Conservation (phyloP, 2,113 vertebrate genomes). For the Rana temporaria region DNA sequence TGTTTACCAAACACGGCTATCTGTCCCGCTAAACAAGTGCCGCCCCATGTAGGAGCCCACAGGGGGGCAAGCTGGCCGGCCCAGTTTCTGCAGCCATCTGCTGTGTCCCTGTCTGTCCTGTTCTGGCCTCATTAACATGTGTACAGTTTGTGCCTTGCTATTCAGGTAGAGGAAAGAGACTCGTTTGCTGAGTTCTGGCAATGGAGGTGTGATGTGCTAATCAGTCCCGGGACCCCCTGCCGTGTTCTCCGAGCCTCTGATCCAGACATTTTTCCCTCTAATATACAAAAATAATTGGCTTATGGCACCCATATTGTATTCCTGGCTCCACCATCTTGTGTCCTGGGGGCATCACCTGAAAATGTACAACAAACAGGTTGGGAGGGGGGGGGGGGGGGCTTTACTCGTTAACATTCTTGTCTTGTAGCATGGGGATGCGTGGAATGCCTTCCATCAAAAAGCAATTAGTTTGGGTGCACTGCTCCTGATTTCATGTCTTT, state of each 20-base stretch:
- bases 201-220: constrained; percentile 31
- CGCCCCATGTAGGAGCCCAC: neutral
- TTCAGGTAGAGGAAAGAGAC: constrained; percentile 16
- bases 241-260: neutral
- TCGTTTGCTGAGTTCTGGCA: constrained; percentile 40
- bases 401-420: too few species aligned
- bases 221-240: constrained; percentile 12
- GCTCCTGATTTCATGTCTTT: too few species aligned
- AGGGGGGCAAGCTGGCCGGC: neutral
- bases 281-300: constrained; percentile 33
- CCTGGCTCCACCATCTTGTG: neutral
- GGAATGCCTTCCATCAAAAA: too few species aligned
- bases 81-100: constrained; percentile 14
- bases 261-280: neutral
- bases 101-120: neutral
- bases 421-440: too few species aligned
- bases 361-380: too few species aligned
- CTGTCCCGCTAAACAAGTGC: constrained; percentile 3
- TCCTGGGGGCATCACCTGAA: neutral
- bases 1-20: constrained; percentile 17
- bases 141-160: neutral
- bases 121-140: constrained; percentile 42
- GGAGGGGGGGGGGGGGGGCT: too few species aligned
- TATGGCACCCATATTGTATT: constrained; percentile 11
- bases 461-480: too few species aligned